phyloP scores from a whole-genome alignment of 2,797 vertebrate genomes.

The Pipistrellus pipistrellus region DNA sequence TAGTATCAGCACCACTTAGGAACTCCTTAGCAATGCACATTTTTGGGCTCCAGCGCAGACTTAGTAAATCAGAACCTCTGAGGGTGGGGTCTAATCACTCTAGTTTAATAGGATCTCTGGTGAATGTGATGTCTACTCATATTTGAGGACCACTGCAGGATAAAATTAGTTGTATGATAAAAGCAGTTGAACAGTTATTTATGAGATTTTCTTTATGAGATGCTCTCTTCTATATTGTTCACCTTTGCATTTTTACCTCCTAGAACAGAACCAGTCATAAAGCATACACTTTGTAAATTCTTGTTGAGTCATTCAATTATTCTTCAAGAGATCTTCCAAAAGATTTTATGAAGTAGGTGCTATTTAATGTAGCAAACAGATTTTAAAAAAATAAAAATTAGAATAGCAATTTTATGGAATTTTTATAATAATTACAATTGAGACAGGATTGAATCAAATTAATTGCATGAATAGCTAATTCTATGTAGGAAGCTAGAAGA shows the following conservation, averaged over 20 bases:
- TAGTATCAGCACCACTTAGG: background rate
- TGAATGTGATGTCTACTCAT: background rate
- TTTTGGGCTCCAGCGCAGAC: background rate
- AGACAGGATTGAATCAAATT: background rate
- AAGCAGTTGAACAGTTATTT: background rate
- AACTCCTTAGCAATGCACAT: background rate
- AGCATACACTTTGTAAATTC: background rate
- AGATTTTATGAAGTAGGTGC: background rate
- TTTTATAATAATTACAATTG: conserved; percentile 8
- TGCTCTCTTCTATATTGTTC: background rate
- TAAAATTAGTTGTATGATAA: background rate
- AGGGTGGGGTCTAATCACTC: background rate
- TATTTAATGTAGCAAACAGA: background rate
- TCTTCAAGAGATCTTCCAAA: background rate
- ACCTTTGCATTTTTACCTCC: background rate
- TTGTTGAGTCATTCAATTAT: background rate
- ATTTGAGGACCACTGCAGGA: background rate
- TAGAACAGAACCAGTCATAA: background rate
- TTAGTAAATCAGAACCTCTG: background rate
- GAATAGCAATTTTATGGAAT: background rate
- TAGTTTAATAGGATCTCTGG: background rate
- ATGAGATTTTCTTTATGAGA: background rate
- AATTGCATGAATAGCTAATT: background rate
- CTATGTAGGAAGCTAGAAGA: background rate
- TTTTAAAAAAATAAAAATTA: background rate